Evolutionary conservation across 2,888 invertebrate species (phyloP), one percentile per base, ranked within the genome.

Genomic region (Noctuana brunneofusca): DNA sequence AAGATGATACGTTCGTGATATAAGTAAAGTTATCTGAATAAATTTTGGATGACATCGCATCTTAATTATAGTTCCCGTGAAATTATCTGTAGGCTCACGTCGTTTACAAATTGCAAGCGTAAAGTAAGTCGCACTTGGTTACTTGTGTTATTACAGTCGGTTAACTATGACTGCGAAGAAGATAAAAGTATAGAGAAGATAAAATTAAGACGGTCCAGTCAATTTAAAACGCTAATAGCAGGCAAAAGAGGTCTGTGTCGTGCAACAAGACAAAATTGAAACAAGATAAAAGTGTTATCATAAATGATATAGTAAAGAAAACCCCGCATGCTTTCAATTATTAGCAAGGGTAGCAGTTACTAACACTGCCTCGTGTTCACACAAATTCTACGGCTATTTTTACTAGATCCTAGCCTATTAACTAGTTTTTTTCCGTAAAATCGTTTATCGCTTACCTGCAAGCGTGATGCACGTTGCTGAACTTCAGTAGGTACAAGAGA

Each of bases 51-150:
- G 60, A 57, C 35, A 65, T 55, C 58, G 53, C 20, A 58, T 60
- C 63, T 64, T 66, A 69, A 67, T 66, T 66, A 65, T 52, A 59
- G 52, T 58, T 35, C 58, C 58, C 30, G 38, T 58, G 48, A 38
- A 65, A 63, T 55, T 60, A 64, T 62, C 64, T 54, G 65, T 66
- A 59, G 64, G 63, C 64, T 65, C 65, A 68, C 66, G 65, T 64
- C 59, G 66, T 57, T 65, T 67, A 67, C 64, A 65, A 68, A 68
- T 66, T 65, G 58, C 63, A 63, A 59, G 53, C 62, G 59, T 48
- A 63, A 63, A 58, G 65, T 48, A 56, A 16, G 30, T 6, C 30
- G 46, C 11, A 11, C n/a, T 46, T 48, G n/a, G 52, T 20, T 12
- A 60, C 46, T 43, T 48, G 35, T 46, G 18, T 24, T 16, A 54